Percentiles rank a stretch among this genome's conserved stretches.
Evolutionary conservation across 2,888 invertebrate species (phyloP).

Genomic region (Ommatoiulus sabulosus): DNA sequence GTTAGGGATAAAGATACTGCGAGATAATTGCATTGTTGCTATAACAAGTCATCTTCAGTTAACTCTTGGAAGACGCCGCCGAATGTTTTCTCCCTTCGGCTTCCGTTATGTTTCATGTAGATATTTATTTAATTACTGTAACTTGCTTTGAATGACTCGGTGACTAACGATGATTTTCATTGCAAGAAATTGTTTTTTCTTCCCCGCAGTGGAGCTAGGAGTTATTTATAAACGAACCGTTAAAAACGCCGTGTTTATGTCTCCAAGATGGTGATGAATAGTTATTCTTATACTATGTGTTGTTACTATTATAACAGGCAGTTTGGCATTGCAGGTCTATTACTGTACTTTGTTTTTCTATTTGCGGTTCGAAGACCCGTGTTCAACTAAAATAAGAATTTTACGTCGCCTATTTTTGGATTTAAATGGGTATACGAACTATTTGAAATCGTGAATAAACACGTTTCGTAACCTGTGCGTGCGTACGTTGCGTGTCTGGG

Average conservation of each 20-base stretch:
- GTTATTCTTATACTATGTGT: no score
- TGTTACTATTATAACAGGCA: no score
- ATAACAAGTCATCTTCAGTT: background rate
- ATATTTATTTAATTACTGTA: background rate
- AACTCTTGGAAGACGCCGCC: background rate
- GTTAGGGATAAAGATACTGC: background rate
- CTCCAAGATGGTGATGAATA: constrained; percentile 1
- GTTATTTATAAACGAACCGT: background rate
- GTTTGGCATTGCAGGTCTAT: background rate
- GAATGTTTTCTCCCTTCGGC: background rate
- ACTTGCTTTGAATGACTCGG: background rate
- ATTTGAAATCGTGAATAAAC: background rate
- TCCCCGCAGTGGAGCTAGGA: background rate
- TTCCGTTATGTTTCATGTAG: background rate
- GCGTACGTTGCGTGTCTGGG: background rate
- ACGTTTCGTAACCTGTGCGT: background rate
- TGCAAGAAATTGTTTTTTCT: background rate
- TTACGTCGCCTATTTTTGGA: background rate
- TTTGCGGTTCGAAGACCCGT: constrained; percentile 38
- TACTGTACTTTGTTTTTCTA: background rate
- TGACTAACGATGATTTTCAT: background rate
- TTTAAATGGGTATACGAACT: background rate
- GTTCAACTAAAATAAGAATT: background rate
- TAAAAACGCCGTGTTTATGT: background rate
- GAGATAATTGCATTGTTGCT: background rate